Percentiles rank a stretch among this genome's conserved stretches.
These are phyloP conservation scores for Eupristina koningsbergeri DNA, from an alignment of 1,140 invertebrate genomes.

Conservation along the genomic window DNA sequence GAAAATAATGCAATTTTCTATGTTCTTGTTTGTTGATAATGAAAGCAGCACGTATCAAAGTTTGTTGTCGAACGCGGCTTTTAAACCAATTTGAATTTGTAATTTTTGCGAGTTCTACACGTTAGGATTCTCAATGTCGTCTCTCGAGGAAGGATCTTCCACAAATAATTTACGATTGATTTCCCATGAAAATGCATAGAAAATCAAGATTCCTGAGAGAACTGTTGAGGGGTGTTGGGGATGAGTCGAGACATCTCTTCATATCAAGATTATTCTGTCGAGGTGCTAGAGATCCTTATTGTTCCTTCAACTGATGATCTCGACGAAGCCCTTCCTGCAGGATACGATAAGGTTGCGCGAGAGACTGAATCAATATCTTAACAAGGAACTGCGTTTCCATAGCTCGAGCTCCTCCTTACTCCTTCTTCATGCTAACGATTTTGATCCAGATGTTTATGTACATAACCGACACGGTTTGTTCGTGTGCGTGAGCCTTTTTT, in stretches of 20 bases:
- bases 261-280: conserved; percentile 20
- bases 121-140: no score
- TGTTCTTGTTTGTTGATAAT: no score
- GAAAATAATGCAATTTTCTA: no score
- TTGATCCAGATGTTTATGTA: background rate
- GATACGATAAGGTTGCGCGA: conserved; percentile 6
- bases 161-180: background rate
- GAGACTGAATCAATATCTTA: conserved; percentile 53
- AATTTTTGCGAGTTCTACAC: no score
- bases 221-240: background rate
- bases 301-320: background rate
- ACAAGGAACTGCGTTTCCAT: conserved; percentile 54
- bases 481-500: background rate
- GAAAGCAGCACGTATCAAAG: no score
- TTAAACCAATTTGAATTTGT: no score
- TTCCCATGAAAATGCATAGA: background rate
- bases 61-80: no score
- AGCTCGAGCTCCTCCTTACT: background rate
- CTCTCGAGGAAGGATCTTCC: background rate
- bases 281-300: conserved; percentile 56
- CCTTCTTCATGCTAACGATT: conserved; percentile 8
- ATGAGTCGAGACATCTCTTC: background rate
- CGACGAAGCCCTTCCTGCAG: background rate
- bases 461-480: no score
- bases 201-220: background rate